A percentile compares a stretch with the other conserved stretches of the same genome.
Conservation (phyloP, 2,797 vertebrate species). For the Diplodus puntazzo region DNA sequence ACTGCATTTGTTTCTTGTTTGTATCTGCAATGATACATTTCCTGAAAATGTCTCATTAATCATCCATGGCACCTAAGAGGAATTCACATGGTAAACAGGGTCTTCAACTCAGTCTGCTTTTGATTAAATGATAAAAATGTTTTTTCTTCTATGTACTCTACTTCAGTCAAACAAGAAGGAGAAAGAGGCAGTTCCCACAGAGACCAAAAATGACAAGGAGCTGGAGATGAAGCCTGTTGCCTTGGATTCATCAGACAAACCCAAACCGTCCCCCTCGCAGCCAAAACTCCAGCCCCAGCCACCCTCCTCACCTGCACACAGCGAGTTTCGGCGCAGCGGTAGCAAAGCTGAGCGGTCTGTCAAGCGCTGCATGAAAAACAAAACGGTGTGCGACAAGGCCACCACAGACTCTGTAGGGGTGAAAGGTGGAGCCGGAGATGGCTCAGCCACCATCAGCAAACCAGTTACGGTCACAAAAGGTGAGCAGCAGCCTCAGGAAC, state of each 20-base stretch:
- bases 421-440: conserved; percentile 63
- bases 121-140: background rate
- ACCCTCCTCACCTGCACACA: conserved; percentile 52
- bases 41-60: background rate
- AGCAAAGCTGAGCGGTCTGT: conserved; percentile 85
- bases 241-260: conserved; percentile 69
- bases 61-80: background rate
- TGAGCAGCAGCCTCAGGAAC: conserved; percentile 66
- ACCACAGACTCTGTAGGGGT: conserved; percentile 41
- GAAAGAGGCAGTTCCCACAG: conserved; percentile 73
- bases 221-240: conserved; percentile 62
- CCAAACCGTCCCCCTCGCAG: conserved; percentile 41
- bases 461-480: conserved; percentile 3
- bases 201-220: conserved; percentile 87
- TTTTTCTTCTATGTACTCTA: conserved; percentile 17
- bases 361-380: conserved; percentile 88
- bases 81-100: background rate
- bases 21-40: background rate
- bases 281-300: conserved; percentile 48
- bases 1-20: background rate
- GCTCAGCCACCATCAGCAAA: conserved; percentile 14
- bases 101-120: background rate
- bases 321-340: conserved; percentile 76
- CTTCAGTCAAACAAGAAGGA: conserved; percentile 87
- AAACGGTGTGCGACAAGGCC: conserved; percentile 67